These are phyloP conservation scores for Volucella zonaria DNA, from an alignment of 2,888 invertebrate species.

Conservation along the genomic window DNA sequence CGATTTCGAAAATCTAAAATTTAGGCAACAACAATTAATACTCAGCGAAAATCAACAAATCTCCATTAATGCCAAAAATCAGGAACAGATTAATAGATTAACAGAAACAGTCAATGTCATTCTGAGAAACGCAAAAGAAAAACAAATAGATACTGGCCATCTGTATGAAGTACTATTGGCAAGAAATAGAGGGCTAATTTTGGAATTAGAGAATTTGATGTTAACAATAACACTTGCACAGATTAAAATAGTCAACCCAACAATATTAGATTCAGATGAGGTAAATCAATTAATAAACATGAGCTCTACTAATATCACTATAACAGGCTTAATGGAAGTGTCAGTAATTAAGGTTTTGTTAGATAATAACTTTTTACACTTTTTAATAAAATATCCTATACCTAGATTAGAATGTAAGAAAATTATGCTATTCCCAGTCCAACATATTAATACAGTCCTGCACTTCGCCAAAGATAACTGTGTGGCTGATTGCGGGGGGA, in stretches of 20 bases:
- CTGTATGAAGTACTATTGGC: too few species aligned
- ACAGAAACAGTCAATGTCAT: conserved; percentile 29
- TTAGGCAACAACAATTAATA: conserved; percentile 12
- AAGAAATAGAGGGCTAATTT: too few species aligned
- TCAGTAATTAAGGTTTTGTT: conserved; percentile 19
- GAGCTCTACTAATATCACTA: too few species aligned
- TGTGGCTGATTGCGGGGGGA: background rate
- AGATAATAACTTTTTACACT: conserved; percentile 55
- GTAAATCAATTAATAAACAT: too few species aligned
- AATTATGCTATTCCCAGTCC: too few species aligned
- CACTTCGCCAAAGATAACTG: background rate
- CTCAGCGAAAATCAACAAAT: conserved; percentile 25
- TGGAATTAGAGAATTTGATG: background rate
- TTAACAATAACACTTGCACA: background rate
- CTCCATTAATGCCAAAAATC: conserved; percentile 27
- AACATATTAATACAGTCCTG: conserved; percentile 34
- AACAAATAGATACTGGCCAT: background rate
- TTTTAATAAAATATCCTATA: too few species aligned
- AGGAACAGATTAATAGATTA: conserved; percentile 34
- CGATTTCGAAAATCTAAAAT: conserved; percentile 39
- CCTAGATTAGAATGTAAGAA: too few species aligned
- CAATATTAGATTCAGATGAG: background rate
- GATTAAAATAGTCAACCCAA: background rate
- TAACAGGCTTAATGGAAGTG: too few species aligned
- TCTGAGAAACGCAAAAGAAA: background rate